Evolutionary conservation across 2,113 vertebrate species (phyloP).

Genomic region (Panurus biarmicus): DNA sequence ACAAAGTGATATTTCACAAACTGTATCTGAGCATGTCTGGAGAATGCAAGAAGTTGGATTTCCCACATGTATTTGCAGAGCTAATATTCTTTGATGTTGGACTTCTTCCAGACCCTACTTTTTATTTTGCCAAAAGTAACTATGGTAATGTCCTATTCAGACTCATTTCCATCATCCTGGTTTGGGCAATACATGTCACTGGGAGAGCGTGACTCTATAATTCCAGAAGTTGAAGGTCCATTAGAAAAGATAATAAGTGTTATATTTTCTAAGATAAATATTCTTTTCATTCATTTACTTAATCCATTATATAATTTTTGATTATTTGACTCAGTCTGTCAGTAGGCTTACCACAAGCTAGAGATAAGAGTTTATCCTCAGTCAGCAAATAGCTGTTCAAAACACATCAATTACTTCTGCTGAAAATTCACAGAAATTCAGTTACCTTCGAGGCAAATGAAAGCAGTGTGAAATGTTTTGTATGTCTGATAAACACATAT

Average conservation of each 20-base stretch:
- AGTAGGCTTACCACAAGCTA: background rate
- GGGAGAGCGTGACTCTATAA: background rate
- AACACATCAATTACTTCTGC: background rate
- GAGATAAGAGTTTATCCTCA: background rate
- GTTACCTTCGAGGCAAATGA: background rate
- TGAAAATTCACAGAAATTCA: background rate
- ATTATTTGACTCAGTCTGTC: background rate
- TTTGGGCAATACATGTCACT: background rate
- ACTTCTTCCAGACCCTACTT: background rate
- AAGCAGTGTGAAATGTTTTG: background rate
- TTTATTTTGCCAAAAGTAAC: background rate
- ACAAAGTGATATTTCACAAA: background rate
- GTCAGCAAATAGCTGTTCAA: background rate
- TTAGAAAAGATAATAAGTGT: background rate
- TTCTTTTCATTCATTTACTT: background rate
- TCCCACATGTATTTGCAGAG: conserved; percentile 18
- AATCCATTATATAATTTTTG: background rate
- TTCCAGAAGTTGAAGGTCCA: background rate
- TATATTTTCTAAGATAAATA: background rate
- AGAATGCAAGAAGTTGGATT: background rate
- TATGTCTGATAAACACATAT: background rate
- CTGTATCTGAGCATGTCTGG: background rate
- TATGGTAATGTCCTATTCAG: background rate
- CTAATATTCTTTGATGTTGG: background rate
- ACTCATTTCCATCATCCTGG: background rate